These are phyloP conservation scores for Rousettus leschenaultii DNA, from an alignment of 2,113 vertebrate genomes.

Conservation along the genomic window DNA sequence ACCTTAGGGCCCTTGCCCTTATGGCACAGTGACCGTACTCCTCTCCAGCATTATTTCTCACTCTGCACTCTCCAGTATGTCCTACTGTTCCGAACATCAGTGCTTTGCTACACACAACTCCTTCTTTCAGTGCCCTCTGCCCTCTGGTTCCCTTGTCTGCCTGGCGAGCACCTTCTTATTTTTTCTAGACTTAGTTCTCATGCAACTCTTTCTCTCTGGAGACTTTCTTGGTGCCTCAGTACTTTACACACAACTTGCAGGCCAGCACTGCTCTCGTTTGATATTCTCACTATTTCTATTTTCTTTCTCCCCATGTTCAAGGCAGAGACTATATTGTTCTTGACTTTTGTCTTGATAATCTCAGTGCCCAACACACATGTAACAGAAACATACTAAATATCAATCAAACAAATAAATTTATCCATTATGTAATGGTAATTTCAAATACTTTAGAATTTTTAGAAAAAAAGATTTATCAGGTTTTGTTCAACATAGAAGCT, in stretches of 20 bases:
- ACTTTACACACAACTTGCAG: neutral
- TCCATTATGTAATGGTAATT: neutral
- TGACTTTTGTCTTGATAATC: neutral
- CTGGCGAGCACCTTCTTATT: neutral
- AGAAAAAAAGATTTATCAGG: neutral
- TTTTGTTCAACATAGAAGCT: neutral
- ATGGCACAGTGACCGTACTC: rapidly evolving
- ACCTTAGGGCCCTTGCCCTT: neutral
- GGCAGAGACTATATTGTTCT: neutral
- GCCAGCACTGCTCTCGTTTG: neutral
- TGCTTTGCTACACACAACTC: neutral
- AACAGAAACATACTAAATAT: neutral
- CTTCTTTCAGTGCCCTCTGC: neutral
- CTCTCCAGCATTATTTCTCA: neutral
- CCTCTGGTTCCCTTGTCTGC: neutral
- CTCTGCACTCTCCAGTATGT: neutral
- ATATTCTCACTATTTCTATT: neutral
- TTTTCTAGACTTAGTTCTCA: neutral
- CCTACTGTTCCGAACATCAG: neutral
- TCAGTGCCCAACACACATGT: neutral
- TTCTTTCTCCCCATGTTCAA: neutral
- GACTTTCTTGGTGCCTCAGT: neutral
- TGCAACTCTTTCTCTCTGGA: neutral
- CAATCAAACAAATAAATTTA: neutral
- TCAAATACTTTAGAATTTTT: conserved; percentile 23